Evolutionary conservation across 2,888 invertebrate species (phyloP).

Genomic region (Atherix ibis): DNA sequence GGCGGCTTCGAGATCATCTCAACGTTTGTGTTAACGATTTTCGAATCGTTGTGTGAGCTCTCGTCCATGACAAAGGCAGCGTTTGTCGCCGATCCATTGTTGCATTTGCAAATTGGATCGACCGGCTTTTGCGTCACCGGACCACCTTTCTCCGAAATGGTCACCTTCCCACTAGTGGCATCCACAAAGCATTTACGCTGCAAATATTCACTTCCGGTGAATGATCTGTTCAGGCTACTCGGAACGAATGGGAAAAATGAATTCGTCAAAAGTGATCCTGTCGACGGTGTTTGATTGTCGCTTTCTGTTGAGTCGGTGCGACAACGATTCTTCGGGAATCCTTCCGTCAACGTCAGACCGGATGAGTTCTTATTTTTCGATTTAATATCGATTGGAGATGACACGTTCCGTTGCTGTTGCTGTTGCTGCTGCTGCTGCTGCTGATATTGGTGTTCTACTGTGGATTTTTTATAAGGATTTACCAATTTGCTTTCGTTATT

Average conservation of each 20-base stretch:
- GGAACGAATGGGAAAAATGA: slow-evolving; percentile 57
- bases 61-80: too few relatives aligned
- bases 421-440: slow-evolving; percentile 2
- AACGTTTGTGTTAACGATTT: slow-evolving; percentile 9
- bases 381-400: slow-evolving; percentile 11
- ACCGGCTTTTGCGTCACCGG: too few relatives aligned
- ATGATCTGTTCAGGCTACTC: slow-evolving; percentile 39
- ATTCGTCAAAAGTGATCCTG: slow-evolving; percentile 34
- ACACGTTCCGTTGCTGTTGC: slow-evolving; percentile 2
- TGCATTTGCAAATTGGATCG: slow-evolving; percentile 10
- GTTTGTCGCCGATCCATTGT: too few relatives aligned
- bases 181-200: slow-evolving; percentile 26
- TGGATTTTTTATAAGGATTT: too few relatives aligned
- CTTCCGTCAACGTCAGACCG: slow-evolving; percentile 11
- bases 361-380: slow-evolving; percentile 10
- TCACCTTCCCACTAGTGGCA: slow-evolving; percentile 22
- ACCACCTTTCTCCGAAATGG: slow-evolving; percentile 21
- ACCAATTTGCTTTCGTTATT: too few relatives aligned
- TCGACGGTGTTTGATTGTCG: slow-evolving; percentile 34
- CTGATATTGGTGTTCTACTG: slow-evolving; percentile 3
- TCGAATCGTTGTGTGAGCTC: slow-evolving; percentile 3
- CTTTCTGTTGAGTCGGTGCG: slow-evolving; percentile 32
- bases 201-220: slow-evolving; percentile 19
- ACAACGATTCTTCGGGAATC: slow-evolving; percentile 10
- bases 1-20: background rate